Evolutionary conservation across 2,113 vertebrate genomes (phyloP).

Genomic region (Leptodactylus fuscus): DNA sequence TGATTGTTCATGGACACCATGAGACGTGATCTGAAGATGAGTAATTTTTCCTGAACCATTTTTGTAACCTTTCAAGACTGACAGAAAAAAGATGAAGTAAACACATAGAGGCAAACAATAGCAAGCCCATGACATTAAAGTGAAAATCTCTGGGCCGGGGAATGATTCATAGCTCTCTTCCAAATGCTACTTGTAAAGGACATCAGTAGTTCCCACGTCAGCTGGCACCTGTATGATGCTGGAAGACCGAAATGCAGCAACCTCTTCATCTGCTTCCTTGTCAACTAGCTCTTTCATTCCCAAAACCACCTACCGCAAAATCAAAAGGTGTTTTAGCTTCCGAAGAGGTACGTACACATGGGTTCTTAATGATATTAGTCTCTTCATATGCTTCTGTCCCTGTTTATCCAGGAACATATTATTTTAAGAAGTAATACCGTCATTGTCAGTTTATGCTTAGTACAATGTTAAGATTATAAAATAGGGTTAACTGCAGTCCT

Average conservation of each 20-base stretch:
- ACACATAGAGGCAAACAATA: not conserved
- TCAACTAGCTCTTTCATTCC: conserved; percentile 78
- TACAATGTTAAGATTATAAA: not conserved
- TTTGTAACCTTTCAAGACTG: conserved; percentile 28
- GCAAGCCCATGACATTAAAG: conserved; percentile 35
- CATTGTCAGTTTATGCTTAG: not conserved
- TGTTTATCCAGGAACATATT: not conserved
- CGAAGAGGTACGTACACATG: conserved; percentile 82
- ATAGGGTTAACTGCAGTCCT: not conserved
- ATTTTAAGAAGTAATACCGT: not conserved
- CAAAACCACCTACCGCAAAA: conserved; percentile 82
- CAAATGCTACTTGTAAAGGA: conserved; percentile 65
- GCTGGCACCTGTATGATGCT: conserved; percentile 76
- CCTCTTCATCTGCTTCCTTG: conserved; percentile 74
- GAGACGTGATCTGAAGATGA: conserved; percentile 1
- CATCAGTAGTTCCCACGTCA: conserved; percentile 54
- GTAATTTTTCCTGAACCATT: not conserved
- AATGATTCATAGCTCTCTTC: not conserved
- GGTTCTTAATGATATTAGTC: not conserved
- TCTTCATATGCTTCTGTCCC: not conserved
- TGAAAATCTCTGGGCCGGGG: conserved; percentile 46
- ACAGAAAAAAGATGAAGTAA: conserved; percentile 23
- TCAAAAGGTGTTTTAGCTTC: conserved; percentile 82
- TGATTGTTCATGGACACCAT: not conserved
- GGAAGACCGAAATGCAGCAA: conserved; percentile 74